These are phyloP conservation scores for Cossypha polioptera DNA, from an alignment of 2,797 vertebrate species.

Conservation along the genomic window DNA sequence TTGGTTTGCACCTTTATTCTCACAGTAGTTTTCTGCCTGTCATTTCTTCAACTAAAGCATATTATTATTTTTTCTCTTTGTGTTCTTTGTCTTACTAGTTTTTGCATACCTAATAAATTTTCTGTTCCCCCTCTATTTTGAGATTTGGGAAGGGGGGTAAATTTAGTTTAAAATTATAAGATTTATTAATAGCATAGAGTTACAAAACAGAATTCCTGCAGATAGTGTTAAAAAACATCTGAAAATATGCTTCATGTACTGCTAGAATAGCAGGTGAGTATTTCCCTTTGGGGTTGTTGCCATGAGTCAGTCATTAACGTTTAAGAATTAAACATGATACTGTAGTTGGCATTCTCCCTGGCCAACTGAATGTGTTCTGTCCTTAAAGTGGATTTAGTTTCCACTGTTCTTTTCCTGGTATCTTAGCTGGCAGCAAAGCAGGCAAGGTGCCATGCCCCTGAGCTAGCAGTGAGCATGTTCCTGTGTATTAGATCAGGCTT, in stretches of 20 bases:
- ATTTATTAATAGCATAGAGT: neutral
- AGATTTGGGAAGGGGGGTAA: neutral
- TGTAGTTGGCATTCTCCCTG: slow-evolving; percentile 12
- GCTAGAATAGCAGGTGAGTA: slow-evolving; percentile 48
- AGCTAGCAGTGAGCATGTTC: slow-evolving; percentile 5
- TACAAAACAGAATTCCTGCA: slow-evolving; percentile 1
- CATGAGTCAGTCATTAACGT: slow-evolving; percentile 16
- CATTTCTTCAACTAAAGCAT: neutral
- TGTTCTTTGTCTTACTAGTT: neutral
- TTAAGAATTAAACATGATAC: slow-evolving; percentile 50
- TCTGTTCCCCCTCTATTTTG: neutral
- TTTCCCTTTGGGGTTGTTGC: slow-evolving; percentile 51
- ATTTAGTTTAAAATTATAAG: neutral
- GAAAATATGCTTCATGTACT: neutral
- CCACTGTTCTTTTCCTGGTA: slow-evolving; percentile 52
- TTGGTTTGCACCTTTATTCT: neutral
- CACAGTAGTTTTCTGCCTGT: neutral
- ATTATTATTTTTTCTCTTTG: neutral
- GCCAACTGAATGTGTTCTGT: slow-evolving; percentile 20
- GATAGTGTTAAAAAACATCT: neutral
- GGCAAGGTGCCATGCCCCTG: slow-evolving; percentile 38
- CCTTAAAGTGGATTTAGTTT: slow-evolving; percentile 52
- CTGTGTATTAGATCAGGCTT: slow-evolving; percentile 48
- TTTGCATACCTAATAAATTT: neutral
- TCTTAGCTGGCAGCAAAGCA: slow-evolving; percentile 30